Evolutionary conservation across 1,140 invertebrate species (phyloP), one percentile per base, ranked within the genome.

Genomic region (Formica exsecta): DNA sequence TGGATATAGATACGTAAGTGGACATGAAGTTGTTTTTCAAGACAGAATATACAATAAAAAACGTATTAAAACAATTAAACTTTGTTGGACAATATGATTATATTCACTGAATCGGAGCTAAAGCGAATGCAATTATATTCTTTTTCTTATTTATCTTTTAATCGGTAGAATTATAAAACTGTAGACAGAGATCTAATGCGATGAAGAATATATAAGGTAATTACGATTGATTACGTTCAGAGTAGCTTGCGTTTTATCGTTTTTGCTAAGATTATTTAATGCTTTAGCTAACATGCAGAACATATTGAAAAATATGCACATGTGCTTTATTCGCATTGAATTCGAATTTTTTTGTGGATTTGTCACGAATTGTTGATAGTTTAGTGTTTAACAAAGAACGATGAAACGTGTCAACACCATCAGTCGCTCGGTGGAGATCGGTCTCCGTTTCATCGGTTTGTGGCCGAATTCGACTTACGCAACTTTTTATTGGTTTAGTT

Each of bases 371-470:
- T 22, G 38, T 13, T 8, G 9, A 44, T 8, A 13, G 22, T 57
- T 70, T 13, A 5, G 32, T 9, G 22, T 5, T 54, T 38, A 54
- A 22, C 16, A 54, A 68, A 80, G 8, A 80, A 16, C 32, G 22
- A 83, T 83, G 80, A 83, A 41, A 16, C 41, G 51, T 44, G 54
- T 38, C 13, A 73, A 11, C 32, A 80, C 85, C 11, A 83, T 86
- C 32, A 65, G 59, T 13, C 7, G 16, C 1, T 57, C 29, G 36
- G 4, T 86, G 11, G 85, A 86, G 16, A 57, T 83, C 59, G 57
- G 77, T 1, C 68, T 86, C 13, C 85, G 85, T 83, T 73, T 83
- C 9, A 73, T 86, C n/a, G 85, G 85, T 8, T 44, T 86, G 16
- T 86, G 85, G 85, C 85, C 85, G 57, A 44, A 68, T 32, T 89